Evolutionary conservation across 1,140 invertebrate species (phyloP), one percentile per base, ranked within the genome.

Genomic region (Drosophila repletoides): DNA sequence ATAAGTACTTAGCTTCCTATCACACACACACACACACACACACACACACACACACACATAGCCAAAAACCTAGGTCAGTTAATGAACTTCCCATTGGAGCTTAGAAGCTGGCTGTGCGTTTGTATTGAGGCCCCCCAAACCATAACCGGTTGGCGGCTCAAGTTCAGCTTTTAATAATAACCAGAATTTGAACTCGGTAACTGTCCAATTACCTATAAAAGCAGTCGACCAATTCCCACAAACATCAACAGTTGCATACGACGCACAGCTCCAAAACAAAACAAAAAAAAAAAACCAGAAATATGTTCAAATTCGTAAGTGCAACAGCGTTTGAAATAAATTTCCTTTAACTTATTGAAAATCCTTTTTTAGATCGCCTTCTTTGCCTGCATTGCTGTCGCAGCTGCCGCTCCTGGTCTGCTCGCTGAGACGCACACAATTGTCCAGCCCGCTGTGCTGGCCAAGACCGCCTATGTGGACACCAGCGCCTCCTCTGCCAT

Each of bases 251-350:
- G 80, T 86, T 86, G 80, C 72, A 86, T 63, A 80, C 64, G 72
- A 80, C 64, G 60, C 66, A 60, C 55, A 67, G 22, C 43, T 65
- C 43, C 29, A 63, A 63, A 61, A 66, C 21, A 24, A 34, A 41
- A 19, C 43, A 24, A 63, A 63, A 61, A 66, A 17, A 24, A 34
- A 41, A 19, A 51, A 19, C 36, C 60, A 59, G 15, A 59, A 68
- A 76, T 28, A 89, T 89, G 88, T 89, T 86, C 68, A 89, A 89
- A 84, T 71, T 84, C 68, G 88, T 89, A 72, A 89, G 88, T 87
- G 5, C 17, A 33, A 17, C 4, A 12, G 10, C 0, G n/a, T n/a
- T n/a, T n/a, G n/a, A n/a, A n/a, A n/a, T n/a, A n/a, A n/a, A n/a
- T n/a, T n/a, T n/a, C n/a, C n/a, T n/a, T n/a, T n/a, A 6, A 15